phyloP scores from a whole-genome alignment of 2,797 vertebrate genomes.

The Spatula clypeata region DNA sequence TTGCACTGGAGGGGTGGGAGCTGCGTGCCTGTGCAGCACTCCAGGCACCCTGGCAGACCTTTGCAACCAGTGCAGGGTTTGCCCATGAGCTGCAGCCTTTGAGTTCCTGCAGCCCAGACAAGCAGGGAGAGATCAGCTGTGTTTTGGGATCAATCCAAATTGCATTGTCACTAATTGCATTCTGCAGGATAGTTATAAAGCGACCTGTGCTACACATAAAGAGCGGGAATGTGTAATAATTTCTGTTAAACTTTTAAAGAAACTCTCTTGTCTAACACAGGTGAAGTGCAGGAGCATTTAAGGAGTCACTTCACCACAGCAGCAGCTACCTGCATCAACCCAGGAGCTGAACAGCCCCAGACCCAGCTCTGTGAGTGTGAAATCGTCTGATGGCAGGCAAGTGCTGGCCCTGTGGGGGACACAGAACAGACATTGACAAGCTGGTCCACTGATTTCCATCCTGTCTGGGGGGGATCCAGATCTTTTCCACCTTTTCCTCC shows the following conservation, averaged over 20 bases:
- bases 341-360: background rate
- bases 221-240: background rate
- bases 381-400: background rate
- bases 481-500: background rate
- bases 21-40: accelerated
- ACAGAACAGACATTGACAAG: background rate
- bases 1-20: background rate
- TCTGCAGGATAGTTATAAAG: background rate
- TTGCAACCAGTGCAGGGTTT: background rate
- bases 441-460: background rate
- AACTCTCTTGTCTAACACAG: background rate
- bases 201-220: background rate
- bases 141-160: background rate
- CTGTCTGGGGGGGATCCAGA: background rate
- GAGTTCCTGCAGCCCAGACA: background rate
- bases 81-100: background rate
- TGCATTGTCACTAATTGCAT: background rate
- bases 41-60: background rate
- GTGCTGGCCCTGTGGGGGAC: background rate
- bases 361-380: accelerated
- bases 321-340: background rate
- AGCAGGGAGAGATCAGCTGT: background rate
- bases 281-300: background rate
- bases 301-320: background rate
- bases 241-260: background rate